phyloP scores from a whole-genome alignment of 2,888 invertebrate genomes.

The Dugesia japonica region DNA sequence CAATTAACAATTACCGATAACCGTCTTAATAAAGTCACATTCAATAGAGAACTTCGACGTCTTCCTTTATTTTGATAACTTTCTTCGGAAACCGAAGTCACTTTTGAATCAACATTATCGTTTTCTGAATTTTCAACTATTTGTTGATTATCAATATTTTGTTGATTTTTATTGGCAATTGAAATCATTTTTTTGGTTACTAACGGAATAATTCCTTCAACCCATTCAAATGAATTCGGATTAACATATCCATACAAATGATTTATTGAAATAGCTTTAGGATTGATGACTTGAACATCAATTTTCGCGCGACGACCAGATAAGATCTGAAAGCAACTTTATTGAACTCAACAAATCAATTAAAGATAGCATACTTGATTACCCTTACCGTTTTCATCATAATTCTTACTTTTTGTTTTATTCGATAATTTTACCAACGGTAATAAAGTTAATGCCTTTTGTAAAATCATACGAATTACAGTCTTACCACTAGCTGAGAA shows the following conservation, averaged over 20 bases:
- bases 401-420: background rate
- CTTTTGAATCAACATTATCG: background rate
- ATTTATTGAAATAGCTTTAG: conserved; percentile 46
- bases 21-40: background rate
- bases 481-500: conserved; percentile 45
- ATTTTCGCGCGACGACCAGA: conserved; percentile 41
- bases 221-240: conserved; percentile 47
- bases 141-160: background rate
- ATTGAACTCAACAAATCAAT: too few relatives aligned
- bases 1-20: background rate
- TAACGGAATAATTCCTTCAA: conserved; percentile 46
- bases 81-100: background rate
- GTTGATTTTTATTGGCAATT: background rate
- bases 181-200: conserved; percentile 40
- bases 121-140: background rate
- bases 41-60: background rate
- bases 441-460: conserved; percentile 44
- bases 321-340: background rate
- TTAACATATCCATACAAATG: conserved; percentile 47
- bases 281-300: conserved; percentile 45
- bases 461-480: conserved; percentile 43
- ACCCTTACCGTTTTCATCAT: background rate
- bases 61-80: background rate
- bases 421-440: conserved; percentile 39
- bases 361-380: too few relatives aligned